Evolutionary conservation across 2,888 invertebrate species (phyloP), one percentile per base, ranked within the genome.

Genomic region (Lamellibrachia satsuma): DNA sequence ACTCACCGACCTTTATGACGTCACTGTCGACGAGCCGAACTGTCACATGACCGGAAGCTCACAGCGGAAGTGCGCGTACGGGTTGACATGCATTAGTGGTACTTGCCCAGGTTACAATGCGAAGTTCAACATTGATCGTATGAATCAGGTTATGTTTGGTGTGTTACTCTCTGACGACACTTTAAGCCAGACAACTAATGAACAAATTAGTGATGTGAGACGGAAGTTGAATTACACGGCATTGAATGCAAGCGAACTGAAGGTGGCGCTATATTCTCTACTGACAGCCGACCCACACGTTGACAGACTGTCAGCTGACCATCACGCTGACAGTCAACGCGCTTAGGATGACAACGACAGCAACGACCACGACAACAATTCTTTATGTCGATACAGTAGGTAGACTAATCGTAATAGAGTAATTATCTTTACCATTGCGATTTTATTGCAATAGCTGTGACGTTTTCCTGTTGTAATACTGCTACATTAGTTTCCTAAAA

Each of bases 1-100:
- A 92, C 94, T 96, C 94, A 96, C 95, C 22, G 96, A 96, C 93
- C 93, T 96, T 7, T 96, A 96, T 93, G 96, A 96, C 93, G 95
- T 96, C 60, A 95, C 95, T 93, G 93, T 92, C 75, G n/a, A 91
- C 52, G 94, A 94, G 92, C 94, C 94, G 2, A 91, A 52, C 8
- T 94, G 94, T 75, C 90, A n/a, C 39, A 52, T 52, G 92, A 39
- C 52, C 90, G 52, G n/a, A 39, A n/a, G 52, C 52, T 52, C 39
- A 15, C 75, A 15, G 60, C 60, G 60, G 39, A 90, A 90, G 27
- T 94, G 94, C 52, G 92, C 90, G 3, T 94, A 92, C 91, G 91
- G 92, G 11, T 90, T 93, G 11, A 92, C 57, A 27, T 94, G 94
- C 91, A n/a, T 93, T 6, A 93, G 92, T 7, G 93, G 94, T 11